Conservation (phyloP, 1,140 invertebrate species). For the Cyclargus thomasi region DNA sequence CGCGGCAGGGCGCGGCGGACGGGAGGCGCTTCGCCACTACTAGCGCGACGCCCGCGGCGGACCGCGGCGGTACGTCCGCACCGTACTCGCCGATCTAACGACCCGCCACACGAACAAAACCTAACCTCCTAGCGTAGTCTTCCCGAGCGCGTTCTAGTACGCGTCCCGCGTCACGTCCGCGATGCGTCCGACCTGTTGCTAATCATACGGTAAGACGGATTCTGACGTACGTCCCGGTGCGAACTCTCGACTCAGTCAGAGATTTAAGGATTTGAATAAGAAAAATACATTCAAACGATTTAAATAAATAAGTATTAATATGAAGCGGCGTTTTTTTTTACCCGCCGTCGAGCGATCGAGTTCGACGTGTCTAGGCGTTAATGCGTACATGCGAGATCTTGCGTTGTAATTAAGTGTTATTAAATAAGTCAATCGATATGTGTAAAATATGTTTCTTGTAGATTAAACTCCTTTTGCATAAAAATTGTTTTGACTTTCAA, state of each 20-base stretch:
- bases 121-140: slow-evolving; percentile 18
- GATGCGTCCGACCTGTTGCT: neutral
- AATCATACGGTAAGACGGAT: slow-evolving; percentile 20
- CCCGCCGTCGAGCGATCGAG: slow-evolving; percentile 13
- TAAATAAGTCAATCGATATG: slow-evolving; percentile 42
- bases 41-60: slow-evolving; percentile 24
- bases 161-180: slow-evolving; percentile 1
- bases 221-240: slow-evolving; percentile 14
- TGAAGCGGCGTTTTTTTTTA: slow-evolving; percentile 17
- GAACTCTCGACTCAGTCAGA: neutral
- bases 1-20: slow-evolving; percentile 27
- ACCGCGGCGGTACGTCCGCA: slow-evolving; percentile 18
- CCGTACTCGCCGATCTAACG: slow-evolving; percentile 12
- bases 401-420: slow-evolving; percentile 23
- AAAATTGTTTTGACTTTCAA: slow-evolving; percentile 18
- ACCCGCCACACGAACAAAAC: slow-evolving; percentile 17
- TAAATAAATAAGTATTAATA: slow-evolving; percentile 12
- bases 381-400: slow-evolving; percentile 18
- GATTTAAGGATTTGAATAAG: neutral
- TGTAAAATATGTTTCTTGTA: slow-evolving; percentile 40
- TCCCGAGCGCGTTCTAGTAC: slow-evolving; percentile 15
- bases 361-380: slow-evolving; percentile 24
- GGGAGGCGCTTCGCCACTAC: slow-evolving; percentile 25
- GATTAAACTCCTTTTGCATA: slow-evolving; percentile 40
- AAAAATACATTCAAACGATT: neutral